These are phyloP conservation scores for Oscheius sp. DNA, from an alignment of 1,140 invertebrate genomes.

Conservation along the genomic window DNA sequence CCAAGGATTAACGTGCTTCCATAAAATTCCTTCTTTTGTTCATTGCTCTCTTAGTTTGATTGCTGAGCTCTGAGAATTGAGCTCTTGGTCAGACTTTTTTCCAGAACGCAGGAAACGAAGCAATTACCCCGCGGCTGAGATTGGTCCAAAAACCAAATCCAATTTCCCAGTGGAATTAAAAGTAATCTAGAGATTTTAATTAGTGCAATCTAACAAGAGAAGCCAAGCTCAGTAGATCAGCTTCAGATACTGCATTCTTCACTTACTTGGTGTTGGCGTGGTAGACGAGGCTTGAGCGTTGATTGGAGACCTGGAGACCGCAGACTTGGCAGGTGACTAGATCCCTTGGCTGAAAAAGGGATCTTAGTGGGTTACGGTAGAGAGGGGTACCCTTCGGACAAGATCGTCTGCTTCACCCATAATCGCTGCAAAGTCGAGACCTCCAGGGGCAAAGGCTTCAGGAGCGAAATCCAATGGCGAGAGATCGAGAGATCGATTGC, in stretches of 20 bases:
- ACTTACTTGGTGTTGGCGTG: constrained; percentile 40
- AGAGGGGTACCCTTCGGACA: not conserved
- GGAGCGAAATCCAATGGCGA: not conserved
- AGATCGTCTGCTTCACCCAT: not conserved
- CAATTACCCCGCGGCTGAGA: no score
- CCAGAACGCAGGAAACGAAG: no score
- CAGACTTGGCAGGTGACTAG: constrained; percentile 32
- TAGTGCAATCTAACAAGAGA: not conserved
- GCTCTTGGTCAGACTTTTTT: no score
- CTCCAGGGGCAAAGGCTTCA: not conserved
- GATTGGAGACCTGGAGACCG: constrained; percentile 26
- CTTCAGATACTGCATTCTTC: not conserved
- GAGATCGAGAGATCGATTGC: not conserved
- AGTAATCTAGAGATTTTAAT: no score
- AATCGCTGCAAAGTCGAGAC: not conserved
- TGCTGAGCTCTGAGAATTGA: no score
- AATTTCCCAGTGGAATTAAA: no score
- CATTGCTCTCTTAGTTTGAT: no score
- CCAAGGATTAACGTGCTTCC: no score
- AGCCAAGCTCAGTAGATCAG: not conserved
- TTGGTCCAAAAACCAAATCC: no score
- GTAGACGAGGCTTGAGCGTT: constrained; percentile 39
- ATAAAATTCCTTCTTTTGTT: no score
- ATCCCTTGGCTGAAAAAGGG: not conserved
- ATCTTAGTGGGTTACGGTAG: not conserved